phyloP scores from a whole-genome alignment of 30 jellyfish, hydroid and myxozoan genomes.

The Aurelia aurita region DNA sequence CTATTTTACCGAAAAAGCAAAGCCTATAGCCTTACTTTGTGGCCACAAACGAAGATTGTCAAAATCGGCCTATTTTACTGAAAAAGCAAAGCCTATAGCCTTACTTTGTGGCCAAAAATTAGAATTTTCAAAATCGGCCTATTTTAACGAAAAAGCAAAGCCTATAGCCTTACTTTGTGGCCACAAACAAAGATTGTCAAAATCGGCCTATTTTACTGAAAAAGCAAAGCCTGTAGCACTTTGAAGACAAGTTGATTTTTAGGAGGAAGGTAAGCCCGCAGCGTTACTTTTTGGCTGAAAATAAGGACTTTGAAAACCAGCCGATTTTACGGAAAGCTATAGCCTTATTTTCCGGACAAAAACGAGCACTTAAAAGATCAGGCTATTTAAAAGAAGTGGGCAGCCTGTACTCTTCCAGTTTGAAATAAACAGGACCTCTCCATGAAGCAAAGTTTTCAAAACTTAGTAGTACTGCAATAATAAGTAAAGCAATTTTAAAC shows the following conservation, averaged over 20 bases:
- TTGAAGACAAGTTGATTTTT: background rate
- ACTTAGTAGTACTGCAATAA: too few species aligned
- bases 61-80: background rate
- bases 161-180: background rate
- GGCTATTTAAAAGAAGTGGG: too few species aligned
- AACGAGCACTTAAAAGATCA: too few species aligned
- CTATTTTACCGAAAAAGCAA: background rate
- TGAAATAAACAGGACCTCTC: too few species aligned
- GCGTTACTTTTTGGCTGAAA: background rate
- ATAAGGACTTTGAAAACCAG: background rate
- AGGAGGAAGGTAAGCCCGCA: background rate
- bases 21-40: background rate
- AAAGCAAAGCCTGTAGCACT: background rate
- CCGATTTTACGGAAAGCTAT: background rate
- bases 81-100: background rate
- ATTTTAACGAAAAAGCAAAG: background rate
- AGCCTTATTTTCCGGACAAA: background rate
- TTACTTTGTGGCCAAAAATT: background rate
- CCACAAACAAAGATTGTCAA: background rate
- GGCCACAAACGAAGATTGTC: background rate
- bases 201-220: background rate
- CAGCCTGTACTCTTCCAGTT: too few species aligned
- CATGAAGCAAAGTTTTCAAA: too few species aligned
- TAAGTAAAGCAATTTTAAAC: too few species aligned
- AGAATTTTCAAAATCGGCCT: background rate